Evolutionary conservation across 2,113 vertebrate genomes (phyloP).

Genomic region (Camarhynchus parvulus): DNA sequence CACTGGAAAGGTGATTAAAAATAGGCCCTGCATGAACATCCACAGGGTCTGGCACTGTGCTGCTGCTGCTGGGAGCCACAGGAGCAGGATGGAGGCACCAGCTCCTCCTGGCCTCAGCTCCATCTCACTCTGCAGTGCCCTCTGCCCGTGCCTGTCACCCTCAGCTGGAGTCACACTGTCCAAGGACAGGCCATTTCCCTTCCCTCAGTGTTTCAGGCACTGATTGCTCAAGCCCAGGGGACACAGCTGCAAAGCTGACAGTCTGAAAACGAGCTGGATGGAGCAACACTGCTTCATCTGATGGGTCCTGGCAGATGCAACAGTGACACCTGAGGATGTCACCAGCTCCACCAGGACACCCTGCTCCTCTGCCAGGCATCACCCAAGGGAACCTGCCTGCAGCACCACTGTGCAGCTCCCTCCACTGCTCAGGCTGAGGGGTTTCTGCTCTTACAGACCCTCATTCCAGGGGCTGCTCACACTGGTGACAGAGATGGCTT

Average conservation of each 20-base stretch:
- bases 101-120: neutral
- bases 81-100: neutral
- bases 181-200: neutral
- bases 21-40: neutral
- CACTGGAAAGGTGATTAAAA: constrained; percentile 37
- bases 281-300: neutral
- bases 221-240: neutral
- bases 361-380: neutral
- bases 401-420: neutral
- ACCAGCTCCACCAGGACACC: neutral
- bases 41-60: neutral
- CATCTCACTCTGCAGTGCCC: neutral
- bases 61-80: neutral
- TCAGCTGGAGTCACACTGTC: neutral
- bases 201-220: neutral
- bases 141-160: neutral
- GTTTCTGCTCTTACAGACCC: neutral
- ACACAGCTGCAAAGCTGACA: accelerated
- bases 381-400: neutral
- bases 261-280: neutral
- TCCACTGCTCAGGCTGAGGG: neutral
- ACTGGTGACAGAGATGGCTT: accelerated
- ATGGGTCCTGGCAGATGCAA: neutral
- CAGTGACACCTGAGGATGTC: neutral
- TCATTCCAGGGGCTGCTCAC: neutral